These are phyloP conservation scores for Nephrotoma flavescens DNA, from an alignment of 2,888 invertebrate species.

Conservation along the genomic window DNA sequence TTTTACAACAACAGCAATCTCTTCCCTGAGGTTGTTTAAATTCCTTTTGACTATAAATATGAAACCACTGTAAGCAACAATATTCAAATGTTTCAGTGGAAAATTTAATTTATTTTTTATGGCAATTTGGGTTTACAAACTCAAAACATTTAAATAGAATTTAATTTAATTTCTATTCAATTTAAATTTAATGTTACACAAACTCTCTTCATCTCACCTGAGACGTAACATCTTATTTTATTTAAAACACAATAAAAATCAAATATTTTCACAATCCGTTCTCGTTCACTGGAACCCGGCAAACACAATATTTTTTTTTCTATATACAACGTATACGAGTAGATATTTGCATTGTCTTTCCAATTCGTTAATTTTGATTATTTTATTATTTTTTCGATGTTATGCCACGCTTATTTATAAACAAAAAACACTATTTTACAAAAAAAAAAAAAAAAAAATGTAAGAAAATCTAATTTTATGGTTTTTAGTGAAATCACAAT, in stretches of 20 bases:
- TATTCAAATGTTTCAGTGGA: too few species aligned
- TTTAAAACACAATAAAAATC: not conserved
- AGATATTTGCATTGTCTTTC: not conserved
- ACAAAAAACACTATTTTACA: not conserved
- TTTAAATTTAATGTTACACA: too few species aligned
- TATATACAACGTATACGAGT: too few species aligned
- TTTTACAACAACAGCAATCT: too few species aligned
- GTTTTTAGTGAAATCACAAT: not conserved
- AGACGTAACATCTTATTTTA: not conserved
- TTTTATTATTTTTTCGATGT: not conserved
- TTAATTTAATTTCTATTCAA: too few species aligned
- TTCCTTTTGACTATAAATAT: too few species aligned
- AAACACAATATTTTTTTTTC: not conserved
- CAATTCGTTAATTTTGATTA: not conserved
- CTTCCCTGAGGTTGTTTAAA: too few species aligned
- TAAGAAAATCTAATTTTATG: not conserved
- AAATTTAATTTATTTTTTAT: too few species aligned
- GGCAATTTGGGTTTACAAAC: too few species aligned
- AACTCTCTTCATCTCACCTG: too few species aligned
- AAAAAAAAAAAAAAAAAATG: not conserved
- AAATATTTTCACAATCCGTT: not conserved
- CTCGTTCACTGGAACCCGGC: not conserved
- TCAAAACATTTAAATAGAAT: too few species aligned
- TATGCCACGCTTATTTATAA: not conserved
- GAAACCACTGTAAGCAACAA: too few species aligned